These are phyloP conservation scores for Polia nebulosa DNA, from an alignment of 2,888 invertebrate species.

Conservation along the genomic window DNA sequence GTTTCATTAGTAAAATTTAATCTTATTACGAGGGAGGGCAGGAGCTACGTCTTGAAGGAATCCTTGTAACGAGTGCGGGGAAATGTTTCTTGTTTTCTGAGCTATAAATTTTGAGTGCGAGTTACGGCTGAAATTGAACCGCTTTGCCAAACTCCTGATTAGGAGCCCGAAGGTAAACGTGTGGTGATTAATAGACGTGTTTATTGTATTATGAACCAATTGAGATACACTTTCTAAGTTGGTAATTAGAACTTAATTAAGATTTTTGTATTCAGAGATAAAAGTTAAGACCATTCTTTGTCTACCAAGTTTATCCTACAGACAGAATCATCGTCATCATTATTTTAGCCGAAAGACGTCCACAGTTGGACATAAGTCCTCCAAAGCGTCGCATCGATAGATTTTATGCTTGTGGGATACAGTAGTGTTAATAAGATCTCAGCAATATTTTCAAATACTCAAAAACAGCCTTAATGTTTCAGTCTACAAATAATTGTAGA, in stretches of 20 bases:
- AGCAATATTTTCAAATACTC: no score
- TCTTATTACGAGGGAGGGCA: conserved; percentile 82
- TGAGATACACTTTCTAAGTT: not conserved
- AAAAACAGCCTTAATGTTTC: no score
- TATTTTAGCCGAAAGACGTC: no score
- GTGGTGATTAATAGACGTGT: conserved; percentile 28
- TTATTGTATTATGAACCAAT: not conserved
- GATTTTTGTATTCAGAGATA: not conserved
- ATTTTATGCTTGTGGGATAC: no score
- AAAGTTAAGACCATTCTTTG: not conserved
- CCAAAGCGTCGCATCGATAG: no score
- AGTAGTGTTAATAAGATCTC: no score
- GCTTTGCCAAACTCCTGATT: conserved; percentile 48
- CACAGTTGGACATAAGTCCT: no score
- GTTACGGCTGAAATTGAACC: conserved; percentile 68
- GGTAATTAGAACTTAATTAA: not conserved
- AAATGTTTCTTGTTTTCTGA: conserved; percentile 72
- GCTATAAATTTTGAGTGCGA: conserved; percentile 70
- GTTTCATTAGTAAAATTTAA: conserved; percentile 89
- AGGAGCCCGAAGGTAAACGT: conserved; percentile 24
- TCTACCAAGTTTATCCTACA: not conserved
- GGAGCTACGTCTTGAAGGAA: conserved; percentile 81
- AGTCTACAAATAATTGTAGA: no score
- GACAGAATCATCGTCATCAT: no score
- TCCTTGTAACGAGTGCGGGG: conserved; percentile 77